phyloP scores from a whole-genome alignment of 1,140 invertebrate species.

The Bombus polaris region DNA sequence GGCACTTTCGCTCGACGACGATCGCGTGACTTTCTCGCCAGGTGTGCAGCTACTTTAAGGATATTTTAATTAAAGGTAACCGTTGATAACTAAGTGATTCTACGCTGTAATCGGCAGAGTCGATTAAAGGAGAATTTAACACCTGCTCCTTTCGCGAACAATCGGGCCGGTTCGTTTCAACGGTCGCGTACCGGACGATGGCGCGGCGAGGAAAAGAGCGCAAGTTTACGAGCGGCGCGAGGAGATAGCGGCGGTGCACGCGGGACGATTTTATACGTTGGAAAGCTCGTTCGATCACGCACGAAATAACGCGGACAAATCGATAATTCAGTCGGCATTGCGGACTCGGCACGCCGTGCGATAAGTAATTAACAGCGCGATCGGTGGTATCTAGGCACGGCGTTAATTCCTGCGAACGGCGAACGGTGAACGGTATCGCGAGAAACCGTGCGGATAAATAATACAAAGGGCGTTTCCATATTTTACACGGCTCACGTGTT shows the following conservation, averaged over 20 bases:
- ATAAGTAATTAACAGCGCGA: constrained; percentile 34
- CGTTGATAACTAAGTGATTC: constrained; percentile 18
- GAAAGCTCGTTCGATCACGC: too few species aligned
- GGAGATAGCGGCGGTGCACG: neutral
- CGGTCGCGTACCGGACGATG: neutral
- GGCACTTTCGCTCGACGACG: neutral
- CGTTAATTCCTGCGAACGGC: constrained; percentile 11
- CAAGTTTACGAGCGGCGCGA: constrained; percentile 2
- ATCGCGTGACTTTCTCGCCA: constrained; percentile 28
- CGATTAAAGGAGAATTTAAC: constrained; percentile 22
- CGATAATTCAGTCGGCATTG: constrained; percentile 11
- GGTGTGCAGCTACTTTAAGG: constrained; percentile 13
- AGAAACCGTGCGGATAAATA: constrained; percentile 23
- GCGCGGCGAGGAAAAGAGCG: neutral
- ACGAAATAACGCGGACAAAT: neutral
- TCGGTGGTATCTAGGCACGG: neutral
- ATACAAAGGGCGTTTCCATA: constrained; percentile 16
- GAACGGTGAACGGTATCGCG: neutral
- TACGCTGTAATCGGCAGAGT: neutral
- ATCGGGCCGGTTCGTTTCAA: constrained; percentile 12
- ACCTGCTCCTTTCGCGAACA: constrained; percentile 4
- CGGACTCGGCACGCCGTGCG: neutral
- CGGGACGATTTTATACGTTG: constrained; percentile 12
- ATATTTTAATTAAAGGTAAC: constrained; percentile 32
- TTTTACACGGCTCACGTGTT: constrained; percentile 12